phyloP scores from a whole-genome alignment of 1,140 invertebrate genomes.

The Patella vulgata region DNA sequence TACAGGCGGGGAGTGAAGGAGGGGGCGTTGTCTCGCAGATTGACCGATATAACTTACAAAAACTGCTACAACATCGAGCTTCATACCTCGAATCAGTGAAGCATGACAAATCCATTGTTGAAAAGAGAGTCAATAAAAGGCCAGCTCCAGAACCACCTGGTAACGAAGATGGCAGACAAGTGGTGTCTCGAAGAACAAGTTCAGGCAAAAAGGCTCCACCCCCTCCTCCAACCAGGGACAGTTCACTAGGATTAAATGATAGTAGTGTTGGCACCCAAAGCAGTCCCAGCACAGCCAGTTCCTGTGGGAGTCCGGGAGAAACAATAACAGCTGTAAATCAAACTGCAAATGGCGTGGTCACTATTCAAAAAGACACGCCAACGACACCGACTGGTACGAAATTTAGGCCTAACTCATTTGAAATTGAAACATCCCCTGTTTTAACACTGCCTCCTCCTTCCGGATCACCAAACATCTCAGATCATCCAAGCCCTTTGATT shows the following conservation, averaged over 20 bases:
- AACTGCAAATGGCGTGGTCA: background rate
- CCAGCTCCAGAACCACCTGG: background rate
- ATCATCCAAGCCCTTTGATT: conserved; percentile 23
- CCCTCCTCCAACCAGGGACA: background rate
- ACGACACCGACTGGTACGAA: conserved; percentile 13
- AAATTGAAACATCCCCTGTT: no score
- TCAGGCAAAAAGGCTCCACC: conserved; percentile 1
- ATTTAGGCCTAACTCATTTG: background rate
- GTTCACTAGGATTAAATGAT: background rate
- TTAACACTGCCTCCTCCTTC: no score
- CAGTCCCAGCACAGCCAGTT: no score
- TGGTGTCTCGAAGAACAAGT: background rate
- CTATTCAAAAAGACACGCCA: conserved; percentile 5
- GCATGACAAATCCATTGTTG: conserved; percentile 11
- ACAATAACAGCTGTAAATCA: background rate
- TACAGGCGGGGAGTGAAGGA: conserved; percentile 36
- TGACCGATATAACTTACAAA: conserved; percentile 2
- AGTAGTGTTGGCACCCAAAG: no score
- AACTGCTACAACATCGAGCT: background rate
- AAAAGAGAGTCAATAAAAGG: background rate
- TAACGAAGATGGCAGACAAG: background rate
- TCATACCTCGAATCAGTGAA: background rate
- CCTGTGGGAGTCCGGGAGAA: background rate
- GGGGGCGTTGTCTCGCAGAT: conserved; percentile 15
- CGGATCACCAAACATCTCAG: conserved; percentile 15